A percentile compares a stretch with the other conserved stretches of the same genome.
These are phyloP conservation scores for Calyptomena viridis DNA, from an alignment of 2,113 vertebrate species.

Conservation along the genomic window DNA sequence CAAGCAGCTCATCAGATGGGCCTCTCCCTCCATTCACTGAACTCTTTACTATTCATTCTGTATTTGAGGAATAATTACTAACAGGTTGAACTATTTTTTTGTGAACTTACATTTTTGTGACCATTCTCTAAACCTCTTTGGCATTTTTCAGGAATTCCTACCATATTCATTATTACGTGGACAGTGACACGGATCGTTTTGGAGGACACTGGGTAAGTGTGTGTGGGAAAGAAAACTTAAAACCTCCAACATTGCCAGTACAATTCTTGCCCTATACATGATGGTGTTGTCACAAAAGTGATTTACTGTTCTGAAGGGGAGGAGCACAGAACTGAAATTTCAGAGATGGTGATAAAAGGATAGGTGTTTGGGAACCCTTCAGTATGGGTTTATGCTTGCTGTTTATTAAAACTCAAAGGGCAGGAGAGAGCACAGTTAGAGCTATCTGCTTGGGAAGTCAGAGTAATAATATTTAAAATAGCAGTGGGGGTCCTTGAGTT, in stretches of 20 bases:
- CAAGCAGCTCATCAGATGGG: not conserved
- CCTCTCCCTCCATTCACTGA: not conserved
- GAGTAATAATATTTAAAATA: not conserved
- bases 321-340: not conserved
- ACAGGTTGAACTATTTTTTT: not conserved
- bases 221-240: not conserved
- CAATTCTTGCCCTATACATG: not conserved
- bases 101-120: not conserved
- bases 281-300: not conserved
- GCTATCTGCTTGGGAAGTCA: not conserved
- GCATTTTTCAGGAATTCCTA: constrained; percentile 81
- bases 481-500: not conserved
- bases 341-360: not conserved
- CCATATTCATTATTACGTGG: constrained; percentile 81
- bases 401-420: not conserved
- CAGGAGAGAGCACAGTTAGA: not conserved
- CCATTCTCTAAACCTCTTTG: not conserved
- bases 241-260: not conserved
- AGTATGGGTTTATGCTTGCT: not conserved
- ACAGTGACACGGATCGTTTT: constrained; percentile 79
- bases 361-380: not conserved
- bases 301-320: not conserved
- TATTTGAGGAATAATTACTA: not conserved
- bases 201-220: constrained; percentile 88
- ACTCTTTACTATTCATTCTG: not conserved